These are phyloP conservation scores for Lacerta viridis DNA, from an alignment of 2,797 vertebrate species.

Conservation along the genomic window DNA sequence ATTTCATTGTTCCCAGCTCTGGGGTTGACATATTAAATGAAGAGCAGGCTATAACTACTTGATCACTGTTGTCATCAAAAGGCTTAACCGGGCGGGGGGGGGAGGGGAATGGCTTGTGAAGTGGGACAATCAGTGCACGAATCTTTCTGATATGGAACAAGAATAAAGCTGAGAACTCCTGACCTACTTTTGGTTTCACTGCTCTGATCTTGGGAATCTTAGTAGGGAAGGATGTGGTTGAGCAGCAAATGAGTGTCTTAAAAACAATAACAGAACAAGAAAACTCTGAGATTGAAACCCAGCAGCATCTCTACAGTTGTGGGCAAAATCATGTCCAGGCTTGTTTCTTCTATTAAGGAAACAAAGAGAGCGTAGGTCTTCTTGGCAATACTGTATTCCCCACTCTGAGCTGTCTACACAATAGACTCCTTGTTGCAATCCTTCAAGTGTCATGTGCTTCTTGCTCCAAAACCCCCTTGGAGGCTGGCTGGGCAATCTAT, in stretches of 20 bases:
- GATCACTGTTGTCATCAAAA: background rate
- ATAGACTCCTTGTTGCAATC: background rate
- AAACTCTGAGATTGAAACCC: constrained; percentile 63
- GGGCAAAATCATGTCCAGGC: constrained; percentile 58
- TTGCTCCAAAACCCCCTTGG: background rate
- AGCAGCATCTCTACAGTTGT: constrained; percentile 39
- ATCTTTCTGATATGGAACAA: background rate
- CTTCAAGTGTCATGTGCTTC: rapidly evolving
- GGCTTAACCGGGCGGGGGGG: background rate
- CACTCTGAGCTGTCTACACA: rapidly evolving
- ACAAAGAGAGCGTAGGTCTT: rapidly evolving
- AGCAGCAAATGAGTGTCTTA: constrained; percentile 58
- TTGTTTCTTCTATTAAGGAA: constrained; percentile 7
- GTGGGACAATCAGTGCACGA: background rate
- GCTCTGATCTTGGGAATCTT: constrained; percentile 51
- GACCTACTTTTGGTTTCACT: constrained; percentile 75
- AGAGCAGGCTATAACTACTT: too few species aligned
- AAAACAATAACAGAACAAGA: constrained; percentile 38
- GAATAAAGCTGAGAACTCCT: constrained; percentile 39
- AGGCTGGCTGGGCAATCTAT: background rate
- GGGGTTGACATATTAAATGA: too few species aligned
- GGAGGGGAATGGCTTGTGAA: background rate
- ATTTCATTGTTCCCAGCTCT: too few species aligned
- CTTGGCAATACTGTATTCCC: background rate
- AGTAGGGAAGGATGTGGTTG: constrained; percentile 74